A percentile compares a stretch with the other conserved stretches of the same genome.
Conservation (phyloP, 1,140 invertebrate species). For the Palaemon carinicauda region DNA sequence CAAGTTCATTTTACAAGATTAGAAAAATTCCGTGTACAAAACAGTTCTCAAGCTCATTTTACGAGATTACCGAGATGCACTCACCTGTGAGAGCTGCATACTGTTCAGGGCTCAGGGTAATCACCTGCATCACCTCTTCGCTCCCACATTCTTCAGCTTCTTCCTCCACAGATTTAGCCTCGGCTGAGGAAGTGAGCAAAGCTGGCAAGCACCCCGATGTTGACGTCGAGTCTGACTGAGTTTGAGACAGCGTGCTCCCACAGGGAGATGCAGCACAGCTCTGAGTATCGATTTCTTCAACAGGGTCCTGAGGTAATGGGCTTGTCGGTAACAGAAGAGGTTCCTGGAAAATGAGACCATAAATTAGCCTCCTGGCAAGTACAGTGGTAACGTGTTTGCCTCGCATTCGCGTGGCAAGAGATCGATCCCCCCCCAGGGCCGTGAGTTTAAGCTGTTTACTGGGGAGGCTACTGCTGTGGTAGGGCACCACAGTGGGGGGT, state of each 20-base stretch:
- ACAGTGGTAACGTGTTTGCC: too few species aligned
- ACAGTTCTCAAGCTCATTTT: too few species aligned
- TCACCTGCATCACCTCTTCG: slow-evolving; percentile 32
- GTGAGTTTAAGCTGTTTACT: too few species aligned
- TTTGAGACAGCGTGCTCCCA: background rate
- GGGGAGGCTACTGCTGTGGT: too few species aligned
- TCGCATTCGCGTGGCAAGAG: too few species aligned
- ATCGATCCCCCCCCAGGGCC: too few species aligned
- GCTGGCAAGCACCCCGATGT: slow-evolving; percentile 13
- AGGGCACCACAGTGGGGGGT: too few species aligned
- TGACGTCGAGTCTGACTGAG: background rate
- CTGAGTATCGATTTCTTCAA: background rate
- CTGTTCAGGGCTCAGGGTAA: slow-evolving; percentile 47
- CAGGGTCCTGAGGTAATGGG: slow-evolving; percentile 9
- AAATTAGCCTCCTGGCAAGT: too few species aligned
- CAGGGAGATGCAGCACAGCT: background rate
- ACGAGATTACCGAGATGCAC: background rate
- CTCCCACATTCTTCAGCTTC: background rate
- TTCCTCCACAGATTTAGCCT: background rate
- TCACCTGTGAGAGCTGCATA: slow-evolving; percentile 48
- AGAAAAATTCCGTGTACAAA: background rate
- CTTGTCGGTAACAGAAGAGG: slow-evolving; percentile 15
- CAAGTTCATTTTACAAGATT: background rate
- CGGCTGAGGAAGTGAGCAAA: slow-evolving; percentile 4
- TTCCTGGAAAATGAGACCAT: slow-evolving; percentile 12